Percentiles rank a stretch among this genome's conserved stretches.
Evolutionary conservation across 2,113 vertebrate genomes (phyloP).

Genomic region (Onychorhynchus coronatus): DNA sequence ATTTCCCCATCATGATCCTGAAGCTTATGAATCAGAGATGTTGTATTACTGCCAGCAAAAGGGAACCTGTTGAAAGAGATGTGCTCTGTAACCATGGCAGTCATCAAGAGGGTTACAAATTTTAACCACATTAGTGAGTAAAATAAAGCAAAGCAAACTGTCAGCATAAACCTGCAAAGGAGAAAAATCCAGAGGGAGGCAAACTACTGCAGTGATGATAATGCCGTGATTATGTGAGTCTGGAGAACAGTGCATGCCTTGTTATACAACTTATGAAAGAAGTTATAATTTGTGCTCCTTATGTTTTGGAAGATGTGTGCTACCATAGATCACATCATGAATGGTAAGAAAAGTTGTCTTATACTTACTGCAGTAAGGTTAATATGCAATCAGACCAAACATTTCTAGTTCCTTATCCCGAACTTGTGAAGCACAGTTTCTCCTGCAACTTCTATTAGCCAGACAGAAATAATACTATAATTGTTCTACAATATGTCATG

Average conservation of each 20-base stretch:
- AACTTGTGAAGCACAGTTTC: neutral
- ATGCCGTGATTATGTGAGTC: slow-evolving; percentile 27
- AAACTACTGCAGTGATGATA: slow-evolving; percentile 22
- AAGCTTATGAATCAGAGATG: slow-evolving; percentile 35
- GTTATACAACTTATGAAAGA: neutral
- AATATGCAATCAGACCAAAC: fast-evolving
- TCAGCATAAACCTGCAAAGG: slow-evolving; percentile 37
- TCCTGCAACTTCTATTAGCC: neutral
- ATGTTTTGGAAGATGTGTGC: neutral
- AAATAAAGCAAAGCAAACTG: slow-evolving; percentile 37
- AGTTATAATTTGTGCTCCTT: neutral
- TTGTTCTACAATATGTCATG: neutral
- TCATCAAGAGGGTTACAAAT: slow-evolving; percentile 39
- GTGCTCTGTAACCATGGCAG: slow-evolving; percentile 49
- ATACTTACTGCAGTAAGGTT: neutral
- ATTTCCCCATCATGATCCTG: neutral
- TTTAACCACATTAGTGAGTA: slow-evolving; percentile 40
- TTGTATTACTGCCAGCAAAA: slow-evolving; percentile 33
- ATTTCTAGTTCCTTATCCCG: neutral
- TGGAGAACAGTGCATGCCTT: slow-evolving; percentile 62
- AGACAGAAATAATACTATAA: neutral
- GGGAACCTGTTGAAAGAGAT: slow-evolving; percentile 61
- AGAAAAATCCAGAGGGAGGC: slow-evolving; percentile 46
- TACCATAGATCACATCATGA: neutral
- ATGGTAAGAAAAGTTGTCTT: neutral